These are phyloP conservation scores for Willowsia nigromaculata DNA, from an alignment of 2,888 invertebrate species.

Conservation along the genomic window DNA sequence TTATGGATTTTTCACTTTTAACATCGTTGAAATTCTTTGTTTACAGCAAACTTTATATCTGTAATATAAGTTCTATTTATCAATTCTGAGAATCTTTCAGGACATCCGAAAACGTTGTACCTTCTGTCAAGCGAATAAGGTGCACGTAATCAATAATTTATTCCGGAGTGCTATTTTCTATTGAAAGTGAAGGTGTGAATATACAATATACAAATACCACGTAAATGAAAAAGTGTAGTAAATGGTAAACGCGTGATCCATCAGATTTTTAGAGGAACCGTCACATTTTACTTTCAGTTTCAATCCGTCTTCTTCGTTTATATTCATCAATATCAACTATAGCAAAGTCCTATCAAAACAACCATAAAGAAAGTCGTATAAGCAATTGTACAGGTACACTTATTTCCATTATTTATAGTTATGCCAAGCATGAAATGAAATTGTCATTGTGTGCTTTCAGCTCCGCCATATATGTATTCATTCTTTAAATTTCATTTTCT, in stretches of 20 bases:
- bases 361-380: background rate
- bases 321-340: too few relatives aligned
- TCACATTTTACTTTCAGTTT: too few relatives aligned
- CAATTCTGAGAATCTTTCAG: background rate
- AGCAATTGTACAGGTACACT: background rate
- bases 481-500: slow-evolving; percentile 38
- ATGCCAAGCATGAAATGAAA: background rate
- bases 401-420: background rate
- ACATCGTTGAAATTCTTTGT: too few relatives aligned
- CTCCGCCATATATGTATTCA: slow-evolving; percentile 10
- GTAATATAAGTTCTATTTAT: background rate
- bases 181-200: background rate
- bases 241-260: too few relatives aligned
- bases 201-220: background rate
- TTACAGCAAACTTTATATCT: too few relatives aligned
- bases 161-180: slow-evolving; percentile 17
- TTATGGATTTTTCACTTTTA: too few relatives aligned
- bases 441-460: background rate
- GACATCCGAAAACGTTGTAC: background rate
- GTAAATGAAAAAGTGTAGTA: background rate
- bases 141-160: slow-evolving; percentile 28
- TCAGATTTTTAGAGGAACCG: background rate
- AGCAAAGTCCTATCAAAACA: too few relatives aligned
- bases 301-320: too few relatives aligned
- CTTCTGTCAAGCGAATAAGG: background rate